A percentile compares a stretch with the other conserved stretches of the same genome.
phyloP scores from a whole-genome alignment of 2,113 vertebrate genomes.

The Callionymus lyra region DNA sequence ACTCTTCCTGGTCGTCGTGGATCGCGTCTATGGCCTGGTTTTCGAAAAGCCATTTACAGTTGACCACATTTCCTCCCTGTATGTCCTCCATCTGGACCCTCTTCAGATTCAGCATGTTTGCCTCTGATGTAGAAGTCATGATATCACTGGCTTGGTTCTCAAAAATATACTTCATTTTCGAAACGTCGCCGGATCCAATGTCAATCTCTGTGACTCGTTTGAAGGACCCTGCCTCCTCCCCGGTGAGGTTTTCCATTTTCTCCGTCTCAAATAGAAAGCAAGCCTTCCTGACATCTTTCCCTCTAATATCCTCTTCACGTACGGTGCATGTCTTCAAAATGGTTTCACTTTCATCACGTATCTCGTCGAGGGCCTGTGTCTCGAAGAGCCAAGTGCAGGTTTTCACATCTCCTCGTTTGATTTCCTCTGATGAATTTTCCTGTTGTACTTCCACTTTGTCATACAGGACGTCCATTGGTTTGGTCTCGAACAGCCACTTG shows the following conservation, averaged over 20 bases:
- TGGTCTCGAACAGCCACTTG: conserved; percentile 89
- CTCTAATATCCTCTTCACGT: conserved; percentile 75
- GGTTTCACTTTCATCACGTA: conserved; percentile 68
- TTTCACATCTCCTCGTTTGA: conserved; percentile 80
- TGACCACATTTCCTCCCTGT: conserved; percentile 79
- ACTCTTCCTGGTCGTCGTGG: conserved; percentile 55
- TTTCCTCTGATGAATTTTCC: conserved; percentile 59
- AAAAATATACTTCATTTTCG: conserved; percentile 80
- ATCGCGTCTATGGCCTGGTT: conserved; percentile 77
- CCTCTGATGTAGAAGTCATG: conserved; percentile 75
- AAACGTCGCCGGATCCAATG: conserved; percentile 80
- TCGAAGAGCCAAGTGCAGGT: conserved; percentile 86
- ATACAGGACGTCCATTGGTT: conserved; percentile 81
- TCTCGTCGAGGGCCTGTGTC: conserved; percentile 76
- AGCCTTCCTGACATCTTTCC: conserved; percentile 75
- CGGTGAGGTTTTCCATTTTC: conserved; percentile 73
- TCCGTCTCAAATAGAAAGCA: conserved; percentile 86
- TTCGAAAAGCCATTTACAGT: conserved; percentile 83
- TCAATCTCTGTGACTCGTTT: conserved; percentile 74
- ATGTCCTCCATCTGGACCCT: conserved; percentile 73
- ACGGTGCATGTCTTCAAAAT: conserved; percentile 66
- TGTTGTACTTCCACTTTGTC: conserved; percentile 65
- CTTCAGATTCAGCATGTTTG: conserved; percentile 74
- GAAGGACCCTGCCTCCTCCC: conserved; percentile 64
- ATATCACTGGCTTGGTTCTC: conserved; percentile 78